Evolutionary conservation across 2,797 vertebrate genomes (phyloP), one percentile per base, ranked within the genome.

Genomic region (Rousettus madagascariensis): DNA sequence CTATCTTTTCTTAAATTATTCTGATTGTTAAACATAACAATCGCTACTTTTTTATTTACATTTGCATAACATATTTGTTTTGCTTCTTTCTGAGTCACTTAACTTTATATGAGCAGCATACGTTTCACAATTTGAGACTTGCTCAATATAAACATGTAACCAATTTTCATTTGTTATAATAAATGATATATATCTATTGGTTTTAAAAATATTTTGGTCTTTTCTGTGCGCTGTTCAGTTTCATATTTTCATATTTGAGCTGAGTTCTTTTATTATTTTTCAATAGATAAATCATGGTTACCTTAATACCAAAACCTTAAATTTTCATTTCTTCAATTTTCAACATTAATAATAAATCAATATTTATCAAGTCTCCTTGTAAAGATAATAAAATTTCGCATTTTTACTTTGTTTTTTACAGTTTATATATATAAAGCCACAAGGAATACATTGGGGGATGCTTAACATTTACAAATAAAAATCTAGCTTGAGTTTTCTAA

Each of bases 231-330:
- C 53, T 63, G 5, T 33, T 79, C 22, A 88, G 30, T 77, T 96
- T 77, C 69, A 20, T 71, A 78, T 94, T 83, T 94, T 86, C 95
- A 15, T 26, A 66, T 92, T 72, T 92, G 53, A 22, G 11, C 22
- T 87, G 12, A 75, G 20, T 77, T 86, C 49, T 46, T 72, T 57
- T 61, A 87, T 12, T 68, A 33, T 61, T 78, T 87, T 84, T 84
- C 87, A 91, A 83, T 24, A 74, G 22, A 89, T 12, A 85, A 66
- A 63, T 71, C 69, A 53, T 24, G 30, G 9, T 69, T 77, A 91
- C 16, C 3, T 82, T 86, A 49, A 68, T 41, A 49, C 9, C 55
- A n/a, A 80, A 59, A 63, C 51, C 6, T 82, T 59, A 12, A 78
- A 30, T 51, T 38, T 38, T 28, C 43, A 17, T 43, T 78, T 90